Base-by-base conservation (phyloP, 2,113 vertebrate genomes). In the Apistogramma diplotaenia region DNA sequence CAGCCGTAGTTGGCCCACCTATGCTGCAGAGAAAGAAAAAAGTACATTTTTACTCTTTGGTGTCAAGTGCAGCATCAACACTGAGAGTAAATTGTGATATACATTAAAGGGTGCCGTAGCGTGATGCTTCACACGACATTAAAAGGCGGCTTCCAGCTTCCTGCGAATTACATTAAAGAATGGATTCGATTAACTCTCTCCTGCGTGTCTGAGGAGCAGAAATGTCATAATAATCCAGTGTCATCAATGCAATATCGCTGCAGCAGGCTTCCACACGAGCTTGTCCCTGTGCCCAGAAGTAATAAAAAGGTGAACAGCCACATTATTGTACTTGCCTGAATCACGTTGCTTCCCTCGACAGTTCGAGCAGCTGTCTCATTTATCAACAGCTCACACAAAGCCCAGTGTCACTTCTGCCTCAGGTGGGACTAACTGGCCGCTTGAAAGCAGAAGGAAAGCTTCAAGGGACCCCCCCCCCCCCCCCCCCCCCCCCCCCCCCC, bases 251-350 rank as follows among this genome's bases (percentile, higher is more conserved):
- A 84, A 87, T 87, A 82, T 77, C 58, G 27, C 49, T 2, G 19
- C 37, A 58, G 59, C 16, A 72, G 59, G 33, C 40, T 58, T 74
- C 46, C 59, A 33, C 15, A 15, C 1, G 35, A 79, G 54, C 49
- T 21, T 4, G 53, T 84, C 84, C 61, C 81, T 7, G 21, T 0
- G 31, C 60, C 73, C 86, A 85, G 83, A 91, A 76, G 73, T 91
- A 92, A 93, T 91, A 91, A 90, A 87, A 76, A 84, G 81, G 75
- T 83, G 84, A 84, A 57, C 40, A 86, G 76, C 35, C n/a, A 53
- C 81, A 78, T 86, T 76, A 87, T 85, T 86, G 75, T 78, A 57
- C 75, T 73, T 85, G 54, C 85, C 81, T 87, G 79, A 85, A 71
- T 65, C 72, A 49, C 4, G 6, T 59, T 33, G 57, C 40, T 58